Percentiles rank a stretch among this genome's conserved stretches.
These are phyloP conservation scores for Aphelenchoides avenae DNA, from an alignment of 1,140 invertebrate genomes.

Conservation along the genomic window DNA sequence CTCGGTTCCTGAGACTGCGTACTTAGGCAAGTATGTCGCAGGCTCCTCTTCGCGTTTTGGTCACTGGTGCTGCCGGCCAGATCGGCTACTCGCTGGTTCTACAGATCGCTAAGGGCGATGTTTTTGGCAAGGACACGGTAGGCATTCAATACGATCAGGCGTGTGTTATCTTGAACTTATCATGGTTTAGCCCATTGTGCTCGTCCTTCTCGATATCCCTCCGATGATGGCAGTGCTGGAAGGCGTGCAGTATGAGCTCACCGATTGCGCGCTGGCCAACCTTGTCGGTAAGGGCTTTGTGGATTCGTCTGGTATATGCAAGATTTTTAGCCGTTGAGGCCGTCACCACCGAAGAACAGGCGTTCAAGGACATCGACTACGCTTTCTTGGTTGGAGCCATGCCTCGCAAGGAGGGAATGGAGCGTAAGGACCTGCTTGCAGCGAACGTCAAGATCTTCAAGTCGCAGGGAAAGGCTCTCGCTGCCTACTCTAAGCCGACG, in stretches of 20 bases:
- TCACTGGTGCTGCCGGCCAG: constrained; percentile 90
- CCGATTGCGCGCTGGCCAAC: constrained; percentile 90
- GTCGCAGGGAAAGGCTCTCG: constrained; percentile 81
- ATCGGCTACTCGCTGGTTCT: constrained; percentile 85
- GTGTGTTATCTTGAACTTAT: constrained; percentile 19
- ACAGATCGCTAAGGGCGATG: constrained; percentile 82
- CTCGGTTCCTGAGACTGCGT: too few species aligned
- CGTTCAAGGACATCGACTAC: constrained; percentile 90
- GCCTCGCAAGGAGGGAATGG: constrained; percentile 97
- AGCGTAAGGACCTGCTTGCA: constrained; percentile 87
- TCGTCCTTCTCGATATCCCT: constrained; percentile 89
- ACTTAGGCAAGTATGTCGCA: too few species aligned
- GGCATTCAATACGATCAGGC: not conserved
- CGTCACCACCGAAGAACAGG: constrained; percentile 78
- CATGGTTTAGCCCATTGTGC: constrained; percentile 70
- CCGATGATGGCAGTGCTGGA: constrained; percentile 88
- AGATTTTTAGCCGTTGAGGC: constrained; percentile 70
- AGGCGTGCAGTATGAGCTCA: constrained; percentile 93
- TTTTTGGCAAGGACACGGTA: constrained; percentile 73
- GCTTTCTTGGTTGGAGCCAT: constrained; percentile 98
- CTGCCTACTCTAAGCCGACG: constrained; percentile 85
- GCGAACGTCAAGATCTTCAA: constrained; percentile 99
- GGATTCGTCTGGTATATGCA: not conserved
- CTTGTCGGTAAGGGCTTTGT: constrained; percentile 65
- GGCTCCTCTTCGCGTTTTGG: constrained; percentile 73